Conservation (phyloP, 2,113 vertebrate species). For the Lophochroa leadbeateri region DNA sequence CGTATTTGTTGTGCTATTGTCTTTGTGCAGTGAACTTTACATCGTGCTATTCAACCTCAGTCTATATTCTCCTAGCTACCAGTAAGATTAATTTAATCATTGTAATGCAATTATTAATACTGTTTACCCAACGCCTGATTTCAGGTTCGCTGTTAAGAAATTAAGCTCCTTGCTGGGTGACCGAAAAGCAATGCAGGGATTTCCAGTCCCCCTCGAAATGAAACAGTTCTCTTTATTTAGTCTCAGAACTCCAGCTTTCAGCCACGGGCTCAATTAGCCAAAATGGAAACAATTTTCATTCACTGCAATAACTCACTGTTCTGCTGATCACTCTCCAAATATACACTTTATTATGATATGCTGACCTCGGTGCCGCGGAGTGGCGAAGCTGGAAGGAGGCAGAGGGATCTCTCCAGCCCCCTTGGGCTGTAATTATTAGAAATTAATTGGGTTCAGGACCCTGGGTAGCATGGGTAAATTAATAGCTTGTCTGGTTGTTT, state of each 20-base stretch:
- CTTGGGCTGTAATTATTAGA: conserved; percentile 94
- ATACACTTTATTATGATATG: conserved; percentile 87
- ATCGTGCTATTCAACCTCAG: conserved; percentile 73
- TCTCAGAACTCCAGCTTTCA: conserved; percentile 77
- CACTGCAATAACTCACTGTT: conserved; percentile 89
- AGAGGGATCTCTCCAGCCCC: conserved; percentile 80
- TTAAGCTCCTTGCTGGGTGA: conserved; percentile 77
- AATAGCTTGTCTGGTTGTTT: conserved; percentile 85
- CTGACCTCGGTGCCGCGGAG: conserved; percentile 83
- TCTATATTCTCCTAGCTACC: conserved; percentile 77
- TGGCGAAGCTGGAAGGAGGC: conserved; percentile 78
- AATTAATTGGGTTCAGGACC: conserved; percentile 96
- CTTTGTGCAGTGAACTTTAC: conserved; percentile 86
- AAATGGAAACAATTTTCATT: conserved; percentile 93
- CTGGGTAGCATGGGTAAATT: conserved; percentile 84
- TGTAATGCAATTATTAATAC: conserved; percentile 89
- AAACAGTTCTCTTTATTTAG: conserved; percentile 80
- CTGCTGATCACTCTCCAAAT: conserved; percentile 83
- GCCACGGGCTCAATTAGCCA: conserved; percentile 88
- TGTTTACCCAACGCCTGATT: conserved; percentile 85
- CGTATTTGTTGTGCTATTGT: conserved; percentile 79
- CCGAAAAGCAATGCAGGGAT: conserved; percentile 72
- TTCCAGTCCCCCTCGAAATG: conserved; percentile 71
- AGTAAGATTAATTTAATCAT: conserved; percentile 86
- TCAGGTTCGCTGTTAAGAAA: conserved; percentile 86